phyloP scores from a whole-genome alignment of 2,113 vertebrate genomes.

The Elgaria multicarinata region DNA sequence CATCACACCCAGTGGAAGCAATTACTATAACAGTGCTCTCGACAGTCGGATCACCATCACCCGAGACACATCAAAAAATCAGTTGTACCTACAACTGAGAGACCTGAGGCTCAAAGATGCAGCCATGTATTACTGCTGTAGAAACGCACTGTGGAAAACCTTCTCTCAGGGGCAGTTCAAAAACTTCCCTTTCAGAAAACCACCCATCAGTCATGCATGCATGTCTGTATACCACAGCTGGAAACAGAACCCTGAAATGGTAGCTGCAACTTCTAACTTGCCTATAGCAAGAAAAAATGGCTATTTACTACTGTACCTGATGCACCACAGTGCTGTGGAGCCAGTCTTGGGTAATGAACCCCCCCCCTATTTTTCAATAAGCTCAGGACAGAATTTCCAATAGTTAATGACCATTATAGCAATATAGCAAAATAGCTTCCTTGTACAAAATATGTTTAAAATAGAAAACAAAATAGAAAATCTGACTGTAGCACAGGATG shows the following conservation, averaged over 20 bases:
- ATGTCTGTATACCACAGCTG: not conserved
- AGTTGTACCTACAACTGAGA: constrained; percentile 18
- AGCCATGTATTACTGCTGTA: constrained; percentile 56
- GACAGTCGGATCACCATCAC: constrained; percentile 1
- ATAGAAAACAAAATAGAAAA: too few relatives aligned
- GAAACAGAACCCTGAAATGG: not conserved
- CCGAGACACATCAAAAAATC: constrained; percentile 23
- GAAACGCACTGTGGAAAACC: not conserved
- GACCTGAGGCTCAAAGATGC: constrained; percentile 16
- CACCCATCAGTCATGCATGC: not conserved
- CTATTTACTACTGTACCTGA: too few relatives aligned
- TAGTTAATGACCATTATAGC: too few relatives aligned
- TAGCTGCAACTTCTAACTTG: not conserved
- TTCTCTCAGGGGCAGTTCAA: not conserved
- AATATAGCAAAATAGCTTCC: too few relatives aligned
- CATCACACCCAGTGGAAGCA: constrained; percentile 49
- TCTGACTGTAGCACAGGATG: too few relatives aligned
- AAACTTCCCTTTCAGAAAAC: not conserved
- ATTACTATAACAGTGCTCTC: not conserved
- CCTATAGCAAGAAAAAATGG: too few relatives aligned
- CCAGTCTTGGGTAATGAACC: too few relatives aligned
- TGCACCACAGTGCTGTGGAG: too few relatives aligned
- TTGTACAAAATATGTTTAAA: too few relatives aligned
- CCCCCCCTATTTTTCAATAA: too few relatives aligned
- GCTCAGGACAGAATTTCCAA: too few relatives aligned